Conservation (phyloP, 2,113 vertebrate species). For the Pelecanus crispus region DNA sequence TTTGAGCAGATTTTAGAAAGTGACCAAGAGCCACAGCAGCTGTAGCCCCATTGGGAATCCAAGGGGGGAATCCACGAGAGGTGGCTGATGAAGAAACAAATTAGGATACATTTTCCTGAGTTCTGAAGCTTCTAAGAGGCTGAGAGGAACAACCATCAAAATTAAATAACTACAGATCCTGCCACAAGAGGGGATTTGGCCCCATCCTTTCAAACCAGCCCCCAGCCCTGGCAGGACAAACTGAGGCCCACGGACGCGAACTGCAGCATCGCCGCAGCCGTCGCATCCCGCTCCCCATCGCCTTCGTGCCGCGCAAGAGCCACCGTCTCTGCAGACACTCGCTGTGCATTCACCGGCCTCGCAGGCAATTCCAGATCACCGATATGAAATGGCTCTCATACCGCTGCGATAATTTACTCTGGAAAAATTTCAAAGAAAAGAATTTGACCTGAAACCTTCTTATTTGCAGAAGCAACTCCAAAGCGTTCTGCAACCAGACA, state of each 20-base stretch:
- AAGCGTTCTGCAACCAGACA: not conserved
- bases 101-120: accelerated
- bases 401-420: not conserved
- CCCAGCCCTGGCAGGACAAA: not conserved
- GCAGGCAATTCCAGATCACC: not conserved
- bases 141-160: not conserved
- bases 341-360: not conserved
- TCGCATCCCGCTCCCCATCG: not conserved
- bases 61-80: not conserved
- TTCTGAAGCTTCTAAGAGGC: not conserved
- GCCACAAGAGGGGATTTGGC: not conserved
- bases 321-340: not conserved
- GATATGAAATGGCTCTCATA: not conserved
- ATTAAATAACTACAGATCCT: accelerated
- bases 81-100: not conserved
- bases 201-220: not conserved
- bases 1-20: not conserved
- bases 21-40: not conserved
- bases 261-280: accelerated
- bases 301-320: not conserved
- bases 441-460: constrained; percentile 22
- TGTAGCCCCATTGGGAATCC: accelerated
- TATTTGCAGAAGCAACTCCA: not conserved
- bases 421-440: not conserved
- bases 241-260: accelerated